Evolutionary conservation across 2,113 vertebrate genomes (phyloP).

Genomic region (Ptyas mucosa): DNA sequence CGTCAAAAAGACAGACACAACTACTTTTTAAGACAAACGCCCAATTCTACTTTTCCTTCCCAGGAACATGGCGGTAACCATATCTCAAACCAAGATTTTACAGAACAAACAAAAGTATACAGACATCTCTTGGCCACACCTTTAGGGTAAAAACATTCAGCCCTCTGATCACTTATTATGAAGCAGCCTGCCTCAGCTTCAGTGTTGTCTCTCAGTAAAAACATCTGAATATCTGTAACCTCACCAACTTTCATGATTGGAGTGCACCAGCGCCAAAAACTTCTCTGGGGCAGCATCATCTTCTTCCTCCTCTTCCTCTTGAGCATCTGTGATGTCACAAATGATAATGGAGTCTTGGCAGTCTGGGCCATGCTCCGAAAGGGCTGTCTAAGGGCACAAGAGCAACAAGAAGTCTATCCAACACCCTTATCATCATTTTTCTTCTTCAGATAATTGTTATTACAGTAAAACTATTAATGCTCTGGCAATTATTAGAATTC

Average conservation of each 20-base stretch:
- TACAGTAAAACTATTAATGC: background rate
- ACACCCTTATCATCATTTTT: background rate
- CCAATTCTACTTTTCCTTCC: background rate
- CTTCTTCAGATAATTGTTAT: background rate
- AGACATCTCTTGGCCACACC: background rate
- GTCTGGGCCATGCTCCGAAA: constrained; percentile 45
- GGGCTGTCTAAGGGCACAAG: constrained; percentile 43
- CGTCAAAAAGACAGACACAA: background rate
- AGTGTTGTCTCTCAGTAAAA: background rate
- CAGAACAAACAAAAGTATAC: background rate
- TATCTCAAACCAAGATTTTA: background rate
- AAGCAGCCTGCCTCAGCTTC: no score
- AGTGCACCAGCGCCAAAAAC: constrained; percentile 49
- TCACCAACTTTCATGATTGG: constrained; percentile 42
- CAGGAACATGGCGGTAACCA: background rate
- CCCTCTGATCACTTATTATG: background rate
- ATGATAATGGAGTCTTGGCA: constrained; percentile 50
- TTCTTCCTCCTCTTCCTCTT: constrained; percentile 15
- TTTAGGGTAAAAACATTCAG: background rate
- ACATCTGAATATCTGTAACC: background rate
- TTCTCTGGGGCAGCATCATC: constrained; percentile 12
- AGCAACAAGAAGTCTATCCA: background rate
- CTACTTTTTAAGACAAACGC: background rate
- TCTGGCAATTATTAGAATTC: background rate
- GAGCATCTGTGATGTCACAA: constrained; percentile 44